Conservation (phyloP, 2,888 invertebrate genomes). For the Selenia dentaria region DNA sequence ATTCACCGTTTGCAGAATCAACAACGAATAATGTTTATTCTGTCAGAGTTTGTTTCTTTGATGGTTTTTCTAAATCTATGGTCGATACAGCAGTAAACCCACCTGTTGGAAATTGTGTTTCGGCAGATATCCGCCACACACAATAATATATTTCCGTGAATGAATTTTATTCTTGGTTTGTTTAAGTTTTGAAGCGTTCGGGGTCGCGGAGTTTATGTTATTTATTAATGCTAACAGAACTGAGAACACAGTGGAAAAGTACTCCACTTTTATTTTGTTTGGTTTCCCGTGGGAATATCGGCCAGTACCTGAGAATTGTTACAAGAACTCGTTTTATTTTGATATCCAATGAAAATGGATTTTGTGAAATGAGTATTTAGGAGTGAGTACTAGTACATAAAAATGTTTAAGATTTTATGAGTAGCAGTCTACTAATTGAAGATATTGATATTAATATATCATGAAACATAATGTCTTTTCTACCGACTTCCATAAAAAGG, state of each 20-base stretch:
- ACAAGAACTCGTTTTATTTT: too few species aligned
- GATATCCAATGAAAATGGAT: too few species aligned
- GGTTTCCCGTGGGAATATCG: constrained; percentile 1
- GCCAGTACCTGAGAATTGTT: too few species aligned
- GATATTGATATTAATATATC: too few species aligned
- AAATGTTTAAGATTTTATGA: too few species aligned
- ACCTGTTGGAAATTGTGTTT: constrained; percentile 12
- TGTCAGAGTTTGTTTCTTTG: constrained; percentile 7
- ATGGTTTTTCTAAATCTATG: constrained; percentile 17
- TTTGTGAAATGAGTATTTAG: too few species aligned
- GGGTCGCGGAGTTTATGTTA: constrained; percentile 3
- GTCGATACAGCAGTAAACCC: constrained; percentile 9
- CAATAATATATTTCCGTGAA: constrained; percentile 16
- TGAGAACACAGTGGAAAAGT: constrained; percentile 6
- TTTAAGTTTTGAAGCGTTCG: constrained; percentile 7
- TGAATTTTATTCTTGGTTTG: constrained; percentile 18
- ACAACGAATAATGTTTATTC: constrained; percentile 2
- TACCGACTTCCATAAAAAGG: too few species aligned
- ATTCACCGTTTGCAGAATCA: too few species aligned
- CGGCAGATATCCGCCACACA: constrained; percentile 12
- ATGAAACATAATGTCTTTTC: too few species aligned
- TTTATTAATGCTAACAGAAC: constrained; percentile 18
- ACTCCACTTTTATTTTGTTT: background rate
- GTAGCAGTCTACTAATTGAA: too few species aligned
- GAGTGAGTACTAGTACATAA: too few species aligned